Evolutionary conservation across 2,113 vertebrate genomes (phyloP), one percentile per base, ranked within the genome.

Genomic region (Salvelinus alpinus): DNA sequence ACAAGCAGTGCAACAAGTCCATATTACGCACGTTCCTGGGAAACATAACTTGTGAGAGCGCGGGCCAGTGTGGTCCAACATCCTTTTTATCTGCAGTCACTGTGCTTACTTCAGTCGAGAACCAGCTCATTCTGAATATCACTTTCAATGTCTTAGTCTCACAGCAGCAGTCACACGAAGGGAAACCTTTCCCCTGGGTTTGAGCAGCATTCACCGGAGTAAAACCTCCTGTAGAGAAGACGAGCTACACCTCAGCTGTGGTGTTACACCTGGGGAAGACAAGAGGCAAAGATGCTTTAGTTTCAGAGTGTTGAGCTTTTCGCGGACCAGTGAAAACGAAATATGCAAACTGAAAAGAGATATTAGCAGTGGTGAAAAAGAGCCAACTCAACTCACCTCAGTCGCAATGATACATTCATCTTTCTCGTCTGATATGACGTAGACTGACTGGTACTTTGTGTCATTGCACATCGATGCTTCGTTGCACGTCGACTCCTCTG

Each of bases 401-500:
- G 98, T 99, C 81, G 98, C 98, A 68, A 99, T 97, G 87, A 99
- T 96, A 82, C 98, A 99, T 90, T 99, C 98, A 0, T 99, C 96
- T 88, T 98, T 97, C 86, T 96, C 96, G 87, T 98, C 96, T 60
- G 97, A 99, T 88, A 99, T 95, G 89, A 99, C 96, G 71, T 95
- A 99, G 86, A 99, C 95, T 5, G 98, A 99, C 95, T 99, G 98
- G 94, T 99, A 99, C 93, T 98, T 98, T 77, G 95, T 96, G 91
- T 97, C 96, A 78, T 95, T 98, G 87, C 79, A 92, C 25, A 77
- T 91, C 89, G 84, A 92, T 44, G 38, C 9, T 44, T 44, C 38
- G 79, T 95, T 98, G 87, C 79, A 92, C 22, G 76, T 91, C 89
- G 84, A 92, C 18, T 96, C 95, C 71, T 96, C 95, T 20, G 90